These are phyloP conservation scores for Actenoides hombroni DNA, from an alignment of 2,113 vertebrate genomes.

Conservation along the genomic window DNA sequence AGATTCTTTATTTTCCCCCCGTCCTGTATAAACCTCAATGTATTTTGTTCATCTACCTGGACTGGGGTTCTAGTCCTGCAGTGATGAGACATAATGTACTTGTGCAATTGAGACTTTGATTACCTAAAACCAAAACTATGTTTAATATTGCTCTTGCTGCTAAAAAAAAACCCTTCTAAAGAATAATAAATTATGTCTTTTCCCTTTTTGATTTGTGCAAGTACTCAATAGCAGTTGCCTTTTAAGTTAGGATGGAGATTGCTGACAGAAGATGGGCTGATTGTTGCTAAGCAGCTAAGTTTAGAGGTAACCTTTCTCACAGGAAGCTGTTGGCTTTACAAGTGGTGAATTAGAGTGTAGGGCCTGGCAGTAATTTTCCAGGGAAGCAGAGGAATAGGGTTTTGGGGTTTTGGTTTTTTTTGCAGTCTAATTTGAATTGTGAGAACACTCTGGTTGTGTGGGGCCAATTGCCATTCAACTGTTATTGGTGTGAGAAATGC, in stretches of 20 bases:
- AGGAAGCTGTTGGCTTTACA: background rate
- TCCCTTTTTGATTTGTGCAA: background rate
- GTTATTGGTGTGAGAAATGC: background rate
- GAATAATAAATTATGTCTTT: background rate
- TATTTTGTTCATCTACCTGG: background rate
- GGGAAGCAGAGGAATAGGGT: background rate
- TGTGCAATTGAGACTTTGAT: background rate
- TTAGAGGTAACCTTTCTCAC: background rate
- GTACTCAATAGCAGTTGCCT: background rate
- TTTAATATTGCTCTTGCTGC: background rate
- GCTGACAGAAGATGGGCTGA: background rate
- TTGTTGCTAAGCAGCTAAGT: background rate
- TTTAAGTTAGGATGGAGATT: background rate
- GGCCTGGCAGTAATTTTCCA: background rate
- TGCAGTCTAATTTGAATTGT: background rate
- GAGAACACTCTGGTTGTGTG: background rate
- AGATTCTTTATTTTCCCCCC: rapidly evolving
- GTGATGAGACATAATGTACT: background rate
- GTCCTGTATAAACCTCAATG: background rate
- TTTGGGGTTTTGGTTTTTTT: background rate
- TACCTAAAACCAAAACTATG: background rate
- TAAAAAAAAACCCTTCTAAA: background rate
- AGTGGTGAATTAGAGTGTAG: background rate
- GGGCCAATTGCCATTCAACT: background rate
- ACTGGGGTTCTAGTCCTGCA: background rate